Conservation (phyloP, 1,140 invertebrate species). For the Eriocheir sinensis region DNA sequence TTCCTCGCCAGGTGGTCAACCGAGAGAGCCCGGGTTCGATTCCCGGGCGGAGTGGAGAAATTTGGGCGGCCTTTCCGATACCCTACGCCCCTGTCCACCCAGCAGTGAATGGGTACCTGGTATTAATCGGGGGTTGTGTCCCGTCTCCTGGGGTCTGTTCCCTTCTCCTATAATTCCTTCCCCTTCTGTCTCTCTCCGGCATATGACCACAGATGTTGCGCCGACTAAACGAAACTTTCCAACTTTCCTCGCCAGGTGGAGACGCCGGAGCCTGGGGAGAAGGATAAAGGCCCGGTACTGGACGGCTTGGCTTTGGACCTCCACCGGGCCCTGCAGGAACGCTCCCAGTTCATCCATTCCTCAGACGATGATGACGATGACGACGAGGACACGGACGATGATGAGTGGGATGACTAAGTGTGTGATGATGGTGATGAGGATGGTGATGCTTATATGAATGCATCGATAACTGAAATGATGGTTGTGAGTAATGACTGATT, state of each 20-base stretch:
- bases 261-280: background rate
- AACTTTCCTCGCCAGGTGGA: background rate
- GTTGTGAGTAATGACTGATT: background rate
- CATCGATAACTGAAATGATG: background rate
- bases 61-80: no score
- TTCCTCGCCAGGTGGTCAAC: no score
- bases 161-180: no score
- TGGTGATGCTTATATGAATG: background rate
- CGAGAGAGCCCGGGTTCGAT: no score
- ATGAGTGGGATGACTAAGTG: background rate
- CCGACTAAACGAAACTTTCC: no score
- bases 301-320: background rate
- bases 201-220: no score
- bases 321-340: background rate
- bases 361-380: background rate
- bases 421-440: background rate
- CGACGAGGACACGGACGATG: background rate
- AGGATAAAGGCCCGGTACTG: background rate
- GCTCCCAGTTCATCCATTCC: background rate
- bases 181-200: no score
- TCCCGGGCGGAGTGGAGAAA: no score
- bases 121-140: no score
- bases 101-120: no score
- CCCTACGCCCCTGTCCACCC: no score
- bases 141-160: no score